Percentiles rank a stretch among this genome's conserved stretches.
Conservation (phyloP, 2,797 vertebrate species). For the Spondyliosoma cantharus region DNA sequence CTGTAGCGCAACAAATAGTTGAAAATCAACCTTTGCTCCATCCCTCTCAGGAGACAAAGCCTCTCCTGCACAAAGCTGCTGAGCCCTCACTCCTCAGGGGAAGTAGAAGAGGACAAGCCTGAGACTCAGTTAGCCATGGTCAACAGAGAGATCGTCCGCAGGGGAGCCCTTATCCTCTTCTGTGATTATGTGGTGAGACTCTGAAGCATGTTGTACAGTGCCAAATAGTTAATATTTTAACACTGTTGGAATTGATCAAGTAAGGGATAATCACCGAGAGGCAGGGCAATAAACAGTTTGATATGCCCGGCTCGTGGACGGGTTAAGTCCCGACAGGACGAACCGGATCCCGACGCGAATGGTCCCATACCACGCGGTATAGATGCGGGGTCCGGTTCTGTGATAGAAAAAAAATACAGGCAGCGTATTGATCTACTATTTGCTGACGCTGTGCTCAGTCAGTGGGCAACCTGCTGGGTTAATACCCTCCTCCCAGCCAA, state of each 20-base stretch:
- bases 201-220: background rate
- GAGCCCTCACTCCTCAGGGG: conserved; percentile 88
- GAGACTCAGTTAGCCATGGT: conserved; percentile 88
- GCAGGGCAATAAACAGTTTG: too few relatives aligned
- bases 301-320: too few relatives aligned
- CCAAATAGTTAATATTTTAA: background rate
- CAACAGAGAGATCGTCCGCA: conserved; percentile 94
- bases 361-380: too few relatives aligned
- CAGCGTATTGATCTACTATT: too few relatives aligned
- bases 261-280: too few relatives aligned
- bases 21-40: background rate
- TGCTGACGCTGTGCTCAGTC: too few relatives aligned
- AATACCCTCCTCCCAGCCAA: too few relatives aligned
- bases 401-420: too few relatives aligned
- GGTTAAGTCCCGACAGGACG: too few relatives aligned
- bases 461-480: too few relatives aligned
- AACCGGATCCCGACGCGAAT: too few relatives aligned
- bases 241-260: background rate
- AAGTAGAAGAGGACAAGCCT: conserved; percentile 83
- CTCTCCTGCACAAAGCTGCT: conserved; percentile 94
- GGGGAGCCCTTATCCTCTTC: conserved; percentile 96
- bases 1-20: background rate
- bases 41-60: conserved; percentile 87
- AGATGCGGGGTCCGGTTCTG: too few relatives aligned
- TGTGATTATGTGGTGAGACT: conserved; percentile 97